phyloP scores from a whole-genome alignment of 2,113 vertebrate genomes.

The Callionymus lyra region DNA sequence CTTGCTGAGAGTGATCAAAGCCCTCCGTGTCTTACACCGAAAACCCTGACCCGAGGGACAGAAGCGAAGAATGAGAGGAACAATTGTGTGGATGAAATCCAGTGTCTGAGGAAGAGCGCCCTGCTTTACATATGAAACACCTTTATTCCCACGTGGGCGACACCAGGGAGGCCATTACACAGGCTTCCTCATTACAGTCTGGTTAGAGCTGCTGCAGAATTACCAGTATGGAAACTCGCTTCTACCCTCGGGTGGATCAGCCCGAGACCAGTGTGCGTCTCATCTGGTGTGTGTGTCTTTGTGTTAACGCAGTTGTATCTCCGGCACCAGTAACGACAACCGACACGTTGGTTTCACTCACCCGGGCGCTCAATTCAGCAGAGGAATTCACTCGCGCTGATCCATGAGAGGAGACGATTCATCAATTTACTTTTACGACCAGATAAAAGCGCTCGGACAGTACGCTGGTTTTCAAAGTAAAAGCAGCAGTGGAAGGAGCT shows the following conservation, averaged over 20 bases:
- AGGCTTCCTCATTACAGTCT: slow-evolving; percentile 51
- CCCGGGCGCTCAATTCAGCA: too few species aligned
- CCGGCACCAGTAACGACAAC: slow-evolving; percentile 5
- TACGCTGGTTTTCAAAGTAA: too few species aligned
- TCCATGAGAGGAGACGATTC: too few species aligned
- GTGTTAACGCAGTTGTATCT: slow-evolving; percentile 18
- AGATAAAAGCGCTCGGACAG: too few species aligned
- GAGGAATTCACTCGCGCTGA: too few species aligned
- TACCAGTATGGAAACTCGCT: slow-evolving; percentile 42
- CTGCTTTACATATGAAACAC: slow-evolving; percentile 63
- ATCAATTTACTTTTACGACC: too few species aligned
- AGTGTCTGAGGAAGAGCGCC: slow-evolving; percentile 19
- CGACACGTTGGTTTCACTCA: too few species aligned
- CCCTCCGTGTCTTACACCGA: slow-evolving; percentile 7
- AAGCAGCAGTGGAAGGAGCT: too few species aligned
- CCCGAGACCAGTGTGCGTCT: slow-evolving; percentile 4
- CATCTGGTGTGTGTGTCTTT: slow-evolving; percentile 29
- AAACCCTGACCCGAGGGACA: slow-evolving; percentile 27
- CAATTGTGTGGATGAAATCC: slow-evolving; percentile 16
- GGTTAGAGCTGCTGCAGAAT: slow-evolving; percentile 50
- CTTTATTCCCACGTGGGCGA: slow-evolving; percentile 49
- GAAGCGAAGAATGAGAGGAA: slow-evolving; percentile 10
- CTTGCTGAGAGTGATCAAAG: slow-evolving; percentile 66
- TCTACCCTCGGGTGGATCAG: slow-evolving; percentile 25
- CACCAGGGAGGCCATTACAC: slow-evolving; percentile 58